Evolutionary conservation across 2,888 invertebrate species (phyloP).

Genomic region (Aphidius colemani): DNA sequence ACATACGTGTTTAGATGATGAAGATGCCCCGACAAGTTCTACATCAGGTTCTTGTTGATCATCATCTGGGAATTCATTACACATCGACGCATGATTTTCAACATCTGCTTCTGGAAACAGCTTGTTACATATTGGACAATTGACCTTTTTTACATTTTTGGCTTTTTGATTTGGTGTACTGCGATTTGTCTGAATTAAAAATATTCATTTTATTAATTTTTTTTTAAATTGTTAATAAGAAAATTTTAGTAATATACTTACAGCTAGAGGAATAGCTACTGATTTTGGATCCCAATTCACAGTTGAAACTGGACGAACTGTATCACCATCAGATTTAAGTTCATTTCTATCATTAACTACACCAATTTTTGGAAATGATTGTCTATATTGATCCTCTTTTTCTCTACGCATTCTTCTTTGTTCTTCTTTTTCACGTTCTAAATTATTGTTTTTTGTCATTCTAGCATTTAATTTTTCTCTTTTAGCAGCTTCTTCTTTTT

Average conservation of each 20-base stretch:
- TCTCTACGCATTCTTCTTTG: not conserved
- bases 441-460: not conserved
- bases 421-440: constrained; percentile 17
- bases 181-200: not conserved
- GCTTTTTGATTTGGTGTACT: constrained; percentile 11
- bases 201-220: not conserved
- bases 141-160: not conserved
- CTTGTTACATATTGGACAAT: constrained; percentile 50
- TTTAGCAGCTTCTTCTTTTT: constrained; percentile 7
- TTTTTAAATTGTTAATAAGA: not conserved
- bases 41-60: not conserved
- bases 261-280: not conserved
- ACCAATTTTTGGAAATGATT: not conserved
- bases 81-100: constrained; percentile 46
- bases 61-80: constrained; percentile 38
- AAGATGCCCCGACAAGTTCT: not conserved
- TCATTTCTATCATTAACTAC: constrained; percentile 25
- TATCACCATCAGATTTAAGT: constrained; percentile 29
- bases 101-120: constrained; percentile 41
- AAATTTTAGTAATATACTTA: not conserved
- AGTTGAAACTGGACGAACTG: not conserved
- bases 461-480: constrained; percentile 15
- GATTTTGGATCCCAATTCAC: not conserved
- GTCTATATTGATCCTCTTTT: constrained; percentile 3
- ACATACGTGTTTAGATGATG: constrained; percentile 34